A percentile compares a stretch with the other conserved stretches of the same genome.
phyloP scores from a whole-genome alignment of 1,140 invertebrate genomes.

The Brachionus manjavacas region DNA sequence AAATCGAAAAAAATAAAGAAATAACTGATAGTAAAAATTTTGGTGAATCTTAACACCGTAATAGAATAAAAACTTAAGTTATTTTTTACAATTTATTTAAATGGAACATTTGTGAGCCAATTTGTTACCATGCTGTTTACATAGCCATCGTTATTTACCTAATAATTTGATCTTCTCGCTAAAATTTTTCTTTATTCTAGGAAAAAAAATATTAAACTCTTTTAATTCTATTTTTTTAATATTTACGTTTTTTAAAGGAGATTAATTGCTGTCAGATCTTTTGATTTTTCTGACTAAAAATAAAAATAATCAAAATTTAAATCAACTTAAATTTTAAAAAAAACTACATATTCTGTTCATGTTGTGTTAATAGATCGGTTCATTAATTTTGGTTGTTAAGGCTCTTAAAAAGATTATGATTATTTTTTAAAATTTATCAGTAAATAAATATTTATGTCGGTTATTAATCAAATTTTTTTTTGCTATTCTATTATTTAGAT shows the following conservation, averaged over 20 bases:
- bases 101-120: neutral
- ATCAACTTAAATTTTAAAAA: no score
- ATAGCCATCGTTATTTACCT: neutral
- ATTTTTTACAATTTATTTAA: neutral
- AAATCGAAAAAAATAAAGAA: neutral
- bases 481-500: no score
- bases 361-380: neutral
- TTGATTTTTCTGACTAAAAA: neutral
- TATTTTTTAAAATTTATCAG: no score
- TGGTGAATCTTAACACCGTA: neutral
- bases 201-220: neutral
- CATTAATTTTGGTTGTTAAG: neutral
- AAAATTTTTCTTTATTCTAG: neutral
- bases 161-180: neutral
- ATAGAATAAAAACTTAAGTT: neutral
- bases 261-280: neutral
- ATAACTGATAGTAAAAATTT: neutral
- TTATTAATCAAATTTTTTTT: no score
- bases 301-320: no score
- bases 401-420: neutral
- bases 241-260: no score
- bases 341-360: neutral
- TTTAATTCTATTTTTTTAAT: no score
- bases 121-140: neutral
- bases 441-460: no score